Evolutionary conservation across 2,888 invertebrate species (phyloP), one percentile per base, ranked within the genome.

Genomic region (Pheosia gnoma): DNA sequence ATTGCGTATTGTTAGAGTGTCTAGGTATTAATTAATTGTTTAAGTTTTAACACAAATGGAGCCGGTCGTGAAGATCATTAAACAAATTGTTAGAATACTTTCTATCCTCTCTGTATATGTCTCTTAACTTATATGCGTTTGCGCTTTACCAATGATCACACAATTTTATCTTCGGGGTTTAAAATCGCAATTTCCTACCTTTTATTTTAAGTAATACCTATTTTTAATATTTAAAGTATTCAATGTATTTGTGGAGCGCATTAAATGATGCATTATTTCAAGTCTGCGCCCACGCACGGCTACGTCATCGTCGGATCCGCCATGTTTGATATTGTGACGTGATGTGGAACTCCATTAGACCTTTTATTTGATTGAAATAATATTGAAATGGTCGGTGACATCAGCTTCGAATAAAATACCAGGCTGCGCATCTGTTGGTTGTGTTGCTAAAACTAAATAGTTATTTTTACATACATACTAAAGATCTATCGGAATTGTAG

Each of bases 291-390:
- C 11, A 53, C 53, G 53, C 53, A 37, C 10, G 25, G 37, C 53
- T 53, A 53, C 53, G 51, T 52, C 58, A 52, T 10, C 51, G 37
- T 8, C 39, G 39, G 10, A 53, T 41, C 38, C 52, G 43, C 52
- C 53, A n/a, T 41, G 25, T 43, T 8, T 57, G 43, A 43, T 43
- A 41, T 59, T 43, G 53, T n/a, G 41, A 59, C 59, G 59, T 59
- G 59, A 59, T 37, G 8, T 38, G 37, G 53, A 53, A 37, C 25
- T 37, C 37, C 37, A 53, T 53, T 53, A 37, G 11, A 38, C 11
- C 37, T 25, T 45, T 45, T 45, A 45, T 45, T 57, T 13, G 43
- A 57, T 36, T 43, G 36, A 5, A 43, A 47, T 57, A 3, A 45
- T 36, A 57, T 45, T 56, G 10, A 49, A 49, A 49, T 5, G 49